phyloP scores from a whole-genome alignment of 2,113 vertebrate genomes.

The Gracilinanus agilis region DNA sequence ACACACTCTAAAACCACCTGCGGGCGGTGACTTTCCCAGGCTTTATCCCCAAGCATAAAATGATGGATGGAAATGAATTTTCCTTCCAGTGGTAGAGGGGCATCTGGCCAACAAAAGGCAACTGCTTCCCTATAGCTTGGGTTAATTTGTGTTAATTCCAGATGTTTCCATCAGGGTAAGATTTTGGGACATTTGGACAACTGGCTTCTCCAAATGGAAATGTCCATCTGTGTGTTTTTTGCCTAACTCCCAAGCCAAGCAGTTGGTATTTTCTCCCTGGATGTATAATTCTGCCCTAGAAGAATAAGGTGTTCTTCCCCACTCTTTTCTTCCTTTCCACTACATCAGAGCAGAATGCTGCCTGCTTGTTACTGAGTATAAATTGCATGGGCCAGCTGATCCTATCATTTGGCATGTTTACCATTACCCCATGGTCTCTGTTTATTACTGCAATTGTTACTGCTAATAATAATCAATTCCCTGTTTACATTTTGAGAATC shows the following conservation, averaged over 20 bases:
- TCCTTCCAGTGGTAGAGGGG: slow-evolving; percentile 44
- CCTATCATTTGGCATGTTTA: background rate
- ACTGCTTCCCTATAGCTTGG: background rate
- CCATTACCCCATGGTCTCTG: fast-evolving
- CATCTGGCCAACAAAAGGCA: slow-evolving; percentile 24
- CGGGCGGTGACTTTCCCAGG: background rate
- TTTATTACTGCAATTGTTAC: background rate
- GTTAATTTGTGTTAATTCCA: slow-evolving; percentile 38
- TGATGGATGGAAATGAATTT: background rate
- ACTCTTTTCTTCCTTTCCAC: background rate
- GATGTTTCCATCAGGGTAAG: slow-evolving; percentile 61
- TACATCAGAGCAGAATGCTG: background rate
- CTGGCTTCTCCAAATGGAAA: slow-evolving; percentile 64
- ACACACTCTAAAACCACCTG: slow-evolving; percentile 46
- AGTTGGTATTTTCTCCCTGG: slow-evolving; percentile 70
- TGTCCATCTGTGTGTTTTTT: slow-evolving; percentile 66
- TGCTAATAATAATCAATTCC: slow-evolving; percentile 21
- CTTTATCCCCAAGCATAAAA: background rate
- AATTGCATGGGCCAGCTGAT: background rate
- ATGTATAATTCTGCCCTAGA: background rate
- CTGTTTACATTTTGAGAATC: slow-evolving; percentile 24
- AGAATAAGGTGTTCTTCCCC: background rate
- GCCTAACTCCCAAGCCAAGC: slow-evolving; percentile 66
- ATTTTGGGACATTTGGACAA: slow-evolving; percentile 61
- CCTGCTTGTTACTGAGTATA: background rate